Evolutionary conservation across 2,888 invertebrate species (phyloP).

Genomic region (Spodoptera exigua): DNA sequence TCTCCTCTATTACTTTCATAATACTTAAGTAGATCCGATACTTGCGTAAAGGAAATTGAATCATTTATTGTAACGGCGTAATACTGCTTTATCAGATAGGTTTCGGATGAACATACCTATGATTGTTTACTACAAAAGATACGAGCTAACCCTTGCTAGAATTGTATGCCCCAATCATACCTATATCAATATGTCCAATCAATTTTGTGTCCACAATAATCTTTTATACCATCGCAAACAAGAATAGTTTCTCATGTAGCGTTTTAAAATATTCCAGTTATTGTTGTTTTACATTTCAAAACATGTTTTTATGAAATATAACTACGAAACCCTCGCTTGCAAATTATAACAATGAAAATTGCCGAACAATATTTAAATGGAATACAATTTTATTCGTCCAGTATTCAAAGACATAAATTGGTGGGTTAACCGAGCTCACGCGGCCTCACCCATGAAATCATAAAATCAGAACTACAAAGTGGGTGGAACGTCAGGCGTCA

Average conservation of each 20-base stretch:
- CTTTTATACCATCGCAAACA: constrained; percentile 24
- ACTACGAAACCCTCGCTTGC: constrained; percentile 15
- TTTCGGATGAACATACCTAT: constrained; percentile 80
- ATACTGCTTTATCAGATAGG: constrained; percentile 85
- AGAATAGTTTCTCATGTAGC: constrained; percentile 12
- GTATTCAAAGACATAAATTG: constrained; percentile 62
- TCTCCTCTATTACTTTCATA: constrained; percentile 87
- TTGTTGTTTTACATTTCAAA: constrained; percentile 6
- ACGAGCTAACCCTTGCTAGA: constrained; percentile 66
- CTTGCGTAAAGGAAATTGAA: constrained; percentile 88
- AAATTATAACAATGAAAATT: constrained; percentile 27
- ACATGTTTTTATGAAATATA: constrained; percentile 9
- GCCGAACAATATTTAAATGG: constrained; percentile 41
- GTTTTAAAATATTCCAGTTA: constrained; percentile 12
- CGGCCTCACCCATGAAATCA: constrained; percentile 61
- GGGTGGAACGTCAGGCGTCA: constrained; percentile 59
- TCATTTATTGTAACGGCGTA: constrained; percentile 87
- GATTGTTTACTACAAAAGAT: constrained; percentile 76
- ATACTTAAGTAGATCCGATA: constrained; percentile 88
- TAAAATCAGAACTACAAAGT: constrained; percentile 67
- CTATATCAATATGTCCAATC: constrained; percentile 44
- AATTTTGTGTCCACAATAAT: constrained; percentile 40
- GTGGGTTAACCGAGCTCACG: constrained; percentile 58
- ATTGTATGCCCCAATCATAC: constrained; percentile 41
- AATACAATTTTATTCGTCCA: constrained; percentile 47